Evolutionary conservation across 30 jellyfish, hydroid and myxozoan genomes (phyloP), one percentile per base, ranked within the genome.

Genomic region (Aurelia aurita complex sp. Pacific): DNA sequence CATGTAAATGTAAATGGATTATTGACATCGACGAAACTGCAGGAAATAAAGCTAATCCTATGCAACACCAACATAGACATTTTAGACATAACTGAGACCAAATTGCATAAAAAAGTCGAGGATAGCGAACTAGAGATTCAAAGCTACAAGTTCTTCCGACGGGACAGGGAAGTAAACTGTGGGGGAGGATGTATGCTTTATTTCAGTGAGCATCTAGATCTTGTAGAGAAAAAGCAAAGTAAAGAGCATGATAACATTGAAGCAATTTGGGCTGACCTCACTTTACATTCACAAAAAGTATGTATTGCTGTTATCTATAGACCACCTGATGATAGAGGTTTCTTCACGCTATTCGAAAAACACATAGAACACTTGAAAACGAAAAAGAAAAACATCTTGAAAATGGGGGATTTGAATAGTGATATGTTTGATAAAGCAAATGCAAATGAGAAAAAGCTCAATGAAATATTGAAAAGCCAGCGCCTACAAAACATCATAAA

Each of bases 271-370:
- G 72, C 85, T 43, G 38, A 74, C 69, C 51, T 52, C 69, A 43
- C 38, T 16, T 74, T 74, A 43, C 74, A 74, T 57, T 74, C 74
- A 52, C 85, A 36, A 10, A 52, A 57, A 57, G 52, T 43, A 8
- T 74, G 74, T 34, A 74, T 43, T 57, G 76, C 85, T 50, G 76
- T 74, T 35, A 10, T 74, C 10, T 74, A 74, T 57, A 74, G 85
- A 57, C 85, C 85, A 74, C 85, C 74, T n/a, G 72, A 74, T 52
- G 52, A 52, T 40, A 74, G 72, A 74, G 72, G 85, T 43, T 74
- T 32, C 72, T 74, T 74, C 79, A 33, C 79, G 29, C 61, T 69
- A n/a, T 69, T 69, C 79, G 79, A 69, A 1, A 69, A 69, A 8
- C 79, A 69, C 62, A 69, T 34, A 66, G 6, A 69, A 69, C 6